These are phyloP conservation scores for Synanthedon tipuliformis DNA, from an alignment of 2,888 invertebrate species.

Conservation along the genomic window DNA sequence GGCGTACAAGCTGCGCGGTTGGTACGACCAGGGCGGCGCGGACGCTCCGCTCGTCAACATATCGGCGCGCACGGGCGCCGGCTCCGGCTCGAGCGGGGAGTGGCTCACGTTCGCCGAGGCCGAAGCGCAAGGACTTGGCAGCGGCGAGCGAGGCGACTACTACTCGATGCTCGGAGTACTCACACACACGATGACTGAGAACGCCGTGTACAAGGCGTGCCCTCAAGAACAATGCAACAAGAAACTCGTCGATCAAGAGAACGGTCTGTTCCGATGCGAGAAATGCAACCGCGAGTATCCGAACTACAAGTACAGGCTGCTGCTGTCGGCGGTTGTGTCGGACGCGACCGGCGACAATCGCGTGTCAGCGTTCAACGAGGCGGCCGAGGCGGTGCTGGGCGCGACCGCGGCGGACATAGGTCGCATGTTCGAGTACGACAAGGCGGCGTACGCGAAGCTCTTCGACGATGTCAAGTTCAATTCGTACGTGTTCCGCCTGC, in stretches of 20 bases:
- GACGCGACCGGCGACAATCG: constrained; percentile 91
- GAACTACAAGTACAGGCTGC: constrained; percentile 86
- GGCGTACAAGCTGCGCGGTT: constrained; percentile 86
- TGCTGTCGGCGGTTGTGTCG: constrained; percentile 84
- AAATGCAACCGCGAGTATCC: constrained; percentile 90
- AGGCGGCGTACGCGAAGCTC: constrained; percentile 73
- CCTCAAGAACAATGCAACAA: constrained; percentile 92
- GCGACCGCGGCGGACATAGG: constrained; percentile 82
- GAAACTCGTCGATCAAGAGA: constrained; percentile 90
- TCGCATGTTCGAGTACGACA: constrained; percentile 75
- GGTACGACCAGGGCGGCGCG: constrained; percentile 88
- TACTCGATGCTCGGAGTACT: constrained; percentile 84
- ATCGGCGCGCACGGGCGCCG: constrained; percentile 67
- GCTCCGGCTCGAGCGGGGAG: constrained; percentile 63
- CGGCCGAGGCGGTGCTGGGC: constrained; percentile 82
- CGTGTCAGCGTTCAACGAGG: constrained; percentile 90
- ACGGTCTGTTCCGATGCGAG: constrained; percentile 92
- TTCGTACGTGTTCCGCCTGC: constrained; percentile 83
- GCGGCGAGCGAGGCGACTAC: constrained; percentile 84
- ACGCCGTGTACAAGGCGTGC: constrained; percentile 92
- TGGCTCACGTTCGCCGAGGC: constrained; percentile 85
- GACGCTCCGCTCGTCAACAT: constrained; percentile 73
- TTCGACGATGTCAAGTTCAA: constrained; percentile 83
- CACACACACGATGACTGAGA: constrained; percentile 82
- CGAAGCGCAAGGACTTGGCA: constrained; percentile 76